Evolutionary conservation across 2,888 invertebrate genomes (phyloP).

Genomic region (Drosophila kambysellisi): DNA sequence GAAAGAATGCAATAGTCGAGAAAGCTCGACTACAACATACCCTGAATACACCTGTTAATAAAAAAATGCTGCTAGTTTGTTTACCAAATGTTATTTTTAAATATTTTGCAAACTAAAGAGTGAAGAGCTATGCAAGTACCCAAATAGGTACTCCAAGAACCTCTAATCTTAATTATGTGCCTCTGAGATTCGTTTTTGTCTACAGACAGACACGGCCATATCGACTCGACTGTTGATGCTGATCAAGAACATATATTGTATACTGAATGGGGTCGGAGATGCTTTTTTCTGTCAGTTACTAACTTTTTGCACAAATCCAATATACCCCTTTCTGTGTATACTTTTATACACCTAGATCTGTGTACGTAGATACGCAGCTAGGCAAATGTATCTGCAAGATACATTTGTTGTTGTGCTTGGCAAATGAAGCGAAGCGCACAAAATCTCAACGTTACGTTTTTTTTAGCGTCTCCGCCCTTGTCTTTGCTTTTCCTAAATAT

Average conservation of each 20-base stretch:
- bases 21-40: no score
- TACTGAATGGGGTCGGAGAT: not conserved
- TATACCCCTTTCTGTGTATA: no score
- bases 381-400: constrained; percentile 61
- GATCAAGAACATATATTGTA: not conserved
- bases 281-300: not conserved
- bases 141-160: no score
- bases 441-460: constrained; percentile 32
- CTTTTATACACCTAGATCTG: not conserved
- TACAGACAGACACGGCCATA: no score
- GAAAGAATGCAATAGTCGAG: no score
- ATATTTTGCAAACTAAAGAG: no score
- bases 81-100: no score
- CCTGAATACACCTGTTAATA: no score
- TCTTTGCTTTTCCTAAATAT: constrained; percentile 26
- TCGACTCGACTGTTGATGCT: not conserved
- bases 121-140: no score
- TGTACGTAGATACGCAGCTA: constrained; percentile 17
- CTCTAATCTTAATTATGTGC: no score
- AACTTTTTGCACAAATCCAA: not conserved
- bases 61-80: no score
- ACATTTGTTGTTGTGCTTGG: constrained; percentile 53
- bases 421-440: constrained; percentile 82
- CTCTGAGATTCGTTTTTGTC: no score
- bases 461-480: constrained; percentile 58